A percentile compares a stretch with the other conserved stretches of the same genome.
These are phyloP conservation scores for Elaeidobius kamerunicus DNA, from an alignment of 2,888 invertebrate species.

Conservation along the genomic window DNA sequence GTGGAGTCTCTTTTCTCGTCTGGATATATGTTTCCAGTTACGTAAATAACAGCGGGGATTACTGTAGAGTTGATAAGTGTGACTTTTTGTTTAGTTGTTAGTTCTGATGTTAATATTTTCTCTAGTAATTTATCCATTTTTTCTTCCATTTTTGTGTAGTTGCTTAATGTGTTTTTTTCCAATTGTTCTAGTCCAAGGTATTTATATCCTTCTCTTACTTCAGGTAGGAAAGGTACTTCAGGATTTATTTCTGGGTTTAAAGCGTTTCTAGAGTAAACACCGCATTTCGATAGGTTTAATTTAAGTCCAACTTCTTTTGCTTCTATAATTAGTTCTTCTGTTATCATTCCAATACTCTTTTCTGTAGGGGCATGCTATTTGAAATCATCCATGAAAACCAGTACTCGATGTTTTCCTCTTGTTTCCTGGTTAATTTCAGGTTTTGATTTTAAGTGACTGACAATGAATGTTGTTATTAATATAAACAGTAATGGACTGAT, in stretches of 20 bases:
- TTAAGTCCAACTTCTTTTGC: conserved; percentile 18
- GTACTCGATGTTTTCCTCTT: background rate
- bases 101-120: too few species aligned
- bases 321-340: too few species aligned
- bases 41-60: too few species aligned
- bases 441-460: background rate
- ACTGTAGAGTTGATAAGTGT: too few species aligned
- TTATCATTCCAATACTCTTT: too few species aligned
- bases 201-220: conserved; percentile 20
- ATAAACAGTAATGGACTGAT: background rate
- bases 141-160: conserved; percentile 12
- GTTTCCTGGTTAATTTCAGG: background rate
- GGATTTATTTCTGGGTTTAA: too few species aligned
- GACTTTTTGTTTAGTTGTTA: too few species aligned
- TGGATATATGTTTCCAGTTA: too few species aligned
- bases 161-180: conserved; percentile 13
- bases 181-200: conserved; percentile 16
- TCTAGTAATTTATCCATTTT: too few species aligned
- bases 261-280: conserved; percentile 3
- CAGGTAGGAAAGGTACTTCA: conserved; percentile 11
- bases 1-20: too few species aligned
- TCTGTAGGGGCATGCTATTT: conserved; percentile 14
- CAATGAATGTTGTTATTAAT: background rate
- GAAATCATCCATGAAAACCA: conserved; percentile 25
- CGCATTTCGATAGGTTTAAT: conserved; percentile 24